phyloP scores from a whole-genome alignment of 2,797 vertebrate genomes.

The Glossophaga mutica region DNA sequence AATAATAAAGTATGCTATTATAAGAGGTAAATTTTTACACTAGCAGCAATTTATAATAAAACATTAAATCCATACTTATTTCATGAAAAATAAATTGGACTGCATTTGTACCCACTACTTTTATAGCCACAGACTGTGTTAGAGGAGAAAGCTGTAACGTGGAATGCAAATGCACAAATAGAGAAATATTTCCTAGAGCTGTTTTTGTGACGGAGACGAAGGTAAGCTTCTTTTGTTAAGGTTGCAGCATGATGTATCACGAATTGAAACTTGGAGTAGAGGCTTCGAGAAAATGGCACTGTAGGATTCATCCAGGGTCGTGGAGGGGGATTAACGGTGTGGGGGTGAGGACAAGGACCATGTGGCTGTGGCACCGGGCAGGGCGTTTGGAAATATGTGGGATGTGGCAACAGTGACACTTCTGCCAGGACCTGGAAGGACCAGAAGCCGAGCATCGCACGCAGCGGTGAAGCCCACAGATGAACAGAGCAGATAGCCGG shows the following conservation, averaged over 20 bases:
- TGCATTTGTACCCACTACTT: constrained; percentile 46
- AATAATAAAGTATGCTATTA: constrained; percentile 65
- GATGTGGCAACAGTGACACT: neutral
- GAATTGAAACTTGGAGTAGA: neutral
- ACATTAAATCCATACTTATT: constrained; percentile 65
- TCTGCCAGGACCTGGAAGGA: neutral
- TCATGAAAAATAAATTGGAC: constrained; percentile 52
- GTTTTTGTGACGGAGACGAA: constrained; percentile 1
- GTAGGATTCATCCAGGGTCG: neutral
- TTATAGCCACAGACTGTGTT: constrained; percentile 24
- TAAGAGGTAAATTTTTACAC: constrained; percentile 60
- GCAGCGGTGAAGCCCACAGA: neutral
- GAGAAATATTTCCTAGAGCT: constrained; percentile 50
- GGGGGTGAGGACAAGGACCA: no score
- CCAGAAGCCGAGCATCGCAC: no score
- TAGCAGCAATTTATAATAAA: constrained; percentile 61
- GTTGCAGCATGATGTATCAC: neutral
- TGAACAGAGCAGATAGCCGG: rapidly evolving
- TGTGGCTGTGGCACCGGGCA: neutral
- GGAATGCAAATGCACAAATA: constrained; percentile 36
- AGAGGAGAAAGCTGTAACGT: constrained; percentile 8
- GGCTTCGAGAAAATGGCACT: neutral
- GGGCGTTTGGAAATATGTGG: no score
- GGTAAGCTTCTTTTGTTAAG: constrained; percentile 25
- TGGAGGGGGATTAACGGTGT: neutral